Conservation (phyloP, 2,888 invertebrate species). For the Hanleya hanleyi region DNA sequence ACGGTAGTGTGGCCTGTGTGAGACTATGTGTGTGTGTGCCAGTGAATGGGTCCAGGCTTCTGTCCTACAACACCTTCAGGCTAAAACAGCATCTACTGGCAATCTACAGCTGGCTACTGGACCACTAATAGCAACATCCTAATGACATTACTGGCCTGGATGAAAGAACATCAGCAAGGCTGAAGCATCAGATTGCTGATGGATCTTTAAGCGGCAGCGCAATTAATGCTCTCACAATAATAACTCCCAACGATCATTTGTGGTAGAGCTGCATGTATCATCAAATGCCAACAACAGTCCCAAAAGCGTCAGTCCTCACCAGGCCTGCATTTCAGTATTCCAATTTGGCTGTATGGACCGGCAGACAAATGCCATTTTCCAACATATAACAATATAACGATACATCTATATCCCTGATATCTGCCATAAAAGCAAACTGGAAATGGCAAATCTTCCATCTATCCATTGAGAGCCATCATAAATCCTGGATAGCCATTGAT, state of each 20-base stretch:
- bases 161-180: not conserved
- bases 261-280: not conserved
- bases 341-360: too few species aligned
- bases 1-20: not conserved
- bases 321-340: too few species aligned
- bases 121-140: slow-evolving; percentile 2
- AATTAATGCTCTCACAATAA: slow-evolving; percentile 2
- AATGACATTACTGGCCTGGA: not conserved
- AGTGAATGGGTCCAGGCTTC: not conserved
- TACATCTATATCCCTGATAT: too few species aligned
- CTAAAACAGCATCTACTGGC: too few species aligned
- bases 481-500: too few species aligned
- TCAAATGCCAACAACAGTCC: slow-evolving; percentile 6
- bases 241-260: not conserved
- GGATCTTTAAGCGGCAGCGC: slow-evolving; percentile 5
- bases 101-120: not conserved
- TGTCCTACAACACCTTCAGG: too few species aligned
- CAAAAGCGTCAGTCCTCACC: too few species aligned
- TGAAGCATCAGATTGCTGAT: slow-evolving; percentile 5
- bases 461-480: too few species aligned
- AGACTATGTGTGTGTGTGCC: not conserved
- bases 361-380: too few species aligned
- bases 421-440: too few species aligned
- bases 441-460: too few species aligned
- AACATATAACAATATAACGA: too few species aligned